Evolutionary conservation across 2,113 vertebrate species (phyloP), one percentile per base, ranked within the genome.

Genomic region (Sylvia atricapilla): DNA sequence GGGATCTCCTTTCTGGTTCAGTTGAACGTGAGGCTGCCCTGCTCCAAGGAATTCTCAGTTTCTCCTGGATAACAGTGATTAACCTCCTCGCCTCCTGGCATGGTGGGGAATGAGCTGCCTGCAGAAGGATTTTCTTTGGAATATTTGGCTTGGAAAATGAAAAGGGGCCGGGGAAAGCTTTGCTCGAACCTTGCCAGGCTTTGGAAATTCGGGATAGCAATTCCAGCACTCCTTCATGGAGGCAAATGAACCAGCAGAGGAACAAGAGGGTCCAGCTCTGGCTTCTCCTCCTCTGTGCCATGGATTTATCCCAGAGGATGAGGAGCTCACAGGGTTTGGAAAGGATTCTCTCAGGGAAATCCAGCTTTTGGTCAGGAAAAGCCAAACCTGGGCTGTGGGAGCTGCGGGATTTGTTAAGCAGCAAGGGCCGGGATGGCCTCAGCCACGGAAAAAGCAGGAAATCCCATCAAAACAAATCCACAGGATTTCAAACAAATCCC

Each of bases 81-180:
- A 20, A 41, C 17, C 59, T 20, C 16, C 37, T 41, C 37, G 8
- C 19, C 39, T 4, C 4, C 46, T 37, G 37, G 37, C 37, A 37
- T 37, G 37, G 37, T 37, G 37, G 37, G 37, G 37, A 37, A 37
- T 37, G 37, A 37, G 37, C 37, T 70, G 18, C 7, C 22, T 21
- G 63, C 43, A 47, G 44, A 93, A 44, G 35, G 21, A 4, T 73
- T 58, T 41, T 9, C n/a, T 3, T 23, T 14, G 58, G 59, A 44
- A 56, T 28, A 3, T 0, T 6, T 2, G 30, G 35, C 7, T 52
- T 50, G 53, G 81, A 15, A 53, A 62, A 59, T 0, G 0, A 20
- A 39, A 72, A 64, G 7, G 15, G 23, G 22, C 4, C 30, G 33
- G 28, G 24, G 46, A 37, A 62, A 44, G 16, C 9, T 56, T 17